Evolutionary conservation across 2,888 invertebrate genomes (phyloP).

Genomic region (Platycnemis pennipes): DNA sequence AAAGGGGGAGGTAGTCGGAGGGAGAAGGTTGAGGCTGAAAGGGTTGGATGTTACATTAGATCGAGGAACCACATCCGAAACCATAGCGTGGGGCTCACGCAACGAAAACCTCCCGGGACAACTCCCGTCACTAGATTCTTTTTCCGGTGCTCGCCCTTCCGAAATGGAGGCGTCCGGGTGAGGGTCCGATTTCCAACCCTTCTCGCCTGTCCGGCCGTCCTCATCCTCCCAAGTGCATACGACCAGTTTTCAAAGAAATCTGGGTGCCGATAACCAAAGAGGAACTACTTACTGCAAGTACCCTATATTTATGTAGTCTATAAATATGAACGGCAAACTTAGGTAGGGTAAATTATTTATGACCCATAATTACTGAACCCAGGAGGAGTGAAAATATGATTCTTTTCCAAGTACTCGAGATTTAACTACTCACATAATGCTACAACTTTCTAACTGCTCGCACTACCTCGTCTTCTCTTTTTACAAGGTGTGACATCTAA

Average conservation of each 20-base stretch:
- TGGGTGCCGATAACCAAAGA: too few relatives aligned
- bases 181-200: background rate
- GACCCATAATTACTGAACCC: too few relatives aligned
- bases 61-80: slow-evolving; percentile 53
- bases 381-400: too few relatives aligned
- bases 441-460: too few relatives aligned
- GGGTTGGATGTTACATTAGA: background rate
- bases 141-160: background rate
- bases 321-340: too few relatives aligned
- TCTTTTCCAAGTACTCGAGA: too few relatives aligned
- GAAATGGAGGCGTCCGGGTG: background rate
- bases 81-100: slow-evolving; percentile 24
- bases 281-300: too few relatives aligned
- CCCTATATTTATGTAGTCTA: too few relatives aligned
- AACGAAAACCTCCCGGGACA: background rate
- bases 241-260: background rate
- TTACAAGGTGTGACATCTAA: too few relatives aligned
- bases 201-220: background rate
- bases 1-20: background rate
- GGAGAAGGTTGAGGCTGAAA: background rate
- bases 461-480: too few relatives aligned
- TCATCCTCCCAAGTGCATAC: background rate
- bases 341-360: too few relatives aligned
- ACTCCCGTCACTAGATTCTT: background rate
- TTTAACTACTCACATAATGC: too few relatives aligned